These are phyloP conservation scores for Ptychobarbus kaznakovi DNA, from an alignment of 2,797 vertebrate genomes.

Conservation along the genomic window DNA sequence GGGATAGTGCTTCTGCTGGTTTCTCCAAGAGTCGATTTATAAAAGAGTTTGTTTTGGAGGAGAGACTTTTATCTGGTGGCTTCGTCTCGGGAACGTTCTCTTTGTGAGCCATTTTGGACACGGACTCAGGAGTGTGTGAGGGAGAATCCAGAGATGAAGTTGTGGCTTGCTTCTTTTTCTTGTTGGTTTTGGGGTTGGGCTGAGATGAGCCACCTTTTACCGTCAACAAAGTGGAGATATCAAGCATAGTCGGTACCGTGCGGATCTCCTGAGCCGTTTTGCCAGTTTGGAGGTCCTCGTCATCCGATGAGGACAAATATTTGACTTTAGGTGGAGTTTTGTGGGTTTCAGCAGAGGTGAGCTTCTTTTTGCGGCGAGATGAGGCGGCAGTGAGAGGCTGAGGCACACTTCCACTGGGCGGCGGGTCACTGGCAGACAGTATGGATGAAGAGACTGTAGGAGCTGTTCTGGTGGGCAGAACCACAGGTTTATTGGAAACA, in stretches of 20 bases:
- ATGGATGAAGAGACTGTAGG: slow-evolving; percentile 15
- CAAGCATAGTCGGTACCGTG: slow-evolving; percentile 83
- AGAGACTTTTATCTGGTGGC: background rate
- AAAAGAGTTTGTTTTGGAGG: slow-evolving; percentile 61
- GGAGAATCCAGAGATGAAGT: slow-evolving; percentile 56
- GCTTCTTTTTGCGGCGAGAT: slow-evolving; percentile 80
- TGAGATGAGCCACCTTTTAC: slow-evolving; percentile 75
- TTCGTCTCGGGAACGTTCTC: slow-evolving; percentile 80
- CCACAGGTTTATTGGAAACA: slow-evolving; percentile 70
- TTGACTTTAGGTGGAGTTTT: slow-evolving; percentile 69
- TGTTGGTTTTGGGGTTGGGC: slow-evolving; percentile 78
- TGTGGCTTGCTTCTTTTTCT: slow-evolving; percentile 85
- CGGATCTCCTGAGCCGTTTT: slow-evolving; percentile 83
- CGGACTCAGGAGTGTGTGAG: slow-evolving; percentile 60
- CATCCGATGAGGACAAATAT: slow-evolving; percentile 74
- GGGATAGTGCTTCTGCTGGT: slow-evolving; percentile 48
- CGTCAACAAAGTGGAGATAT: slow-evolving; percentile 88
- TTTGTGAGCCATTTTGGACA: slow-evolving; percentile 72
- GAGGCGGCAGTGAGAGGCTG: slow-evolving; percentile 67
- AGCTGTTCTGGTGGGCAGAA: slow-evolving; percentile 66
- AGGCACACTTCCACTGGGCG: slow-evolving; percentile 59
- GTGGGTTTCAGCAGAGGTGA: slow-evolving; percentile 62
- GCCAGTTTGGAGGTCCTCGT: slow-evolving; percentile 68
- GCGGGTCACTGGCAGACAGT: slow-evolving; percentile 57
- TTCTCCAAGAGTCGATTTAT: slow-evolving; percentile 84